Evolutionary conservation across 2,888 invertebrate genomes (phyloP), one percentile per base, ranked within the genome.

Genomic region (Parnassius smintheus): DNA sequence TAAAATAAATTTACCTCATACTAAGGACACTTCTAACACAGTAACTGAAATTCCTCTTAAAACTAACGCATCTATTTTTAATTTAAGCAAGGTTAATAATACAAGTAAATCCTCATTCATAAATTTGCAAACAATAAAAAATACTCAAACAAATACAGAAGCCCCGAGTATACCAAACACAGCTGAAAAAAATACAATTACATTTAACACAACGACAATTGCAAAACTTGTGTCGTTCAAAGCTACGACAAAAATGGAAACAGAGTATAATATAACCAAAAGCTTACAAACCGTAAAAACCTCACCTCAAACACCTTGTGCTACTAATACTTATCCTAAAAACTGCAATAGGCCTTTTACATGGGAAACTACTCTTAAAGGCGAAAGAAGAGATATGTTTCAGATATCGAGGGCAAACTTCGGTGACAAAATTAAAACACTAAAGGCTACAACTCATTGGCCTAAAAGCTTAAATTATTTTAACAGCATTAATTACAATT

Each of bases 361-460:
- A 1, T 91, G 91, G 91, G 87, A 87, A 65, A 89, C 88, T 0
- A 90, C 91, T n/a, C 56, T 67, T 1, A 62, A 66, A 49, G 85
- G 83, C 1, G 90, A 91, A 73, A 83, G 75, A 0, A 82, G 88
- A 70, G 90, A 91, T 62, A 87, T 86, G 55, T 82, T 75, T 42
- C 83, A 83, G 73, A 81, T 90, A 65, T 68, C 90, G 3, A 82
- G 69, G 67, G 76, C 78, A 13, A 74, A 75, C 10, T 88, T 71
- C 62, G 87, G 88, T 0, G 69, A 78, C 60, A 71, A 75, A 46
- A 68, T 85, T 0, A 76, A 70, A 62, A 12, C 83, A 12, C 65
- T 87, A 52, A 78, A 71, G 68, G 78, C 72, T 50, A 87, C 86
- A 0, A 87, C 86, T 0, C 82, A 84, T 69, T 84, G 65, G 66